Percentiles rank a stretch among this genome's conserved stretches.
Conservation (phyloP, 2,113 vertebrate species). For the Dolichallabes microphthalmus region DNA sequence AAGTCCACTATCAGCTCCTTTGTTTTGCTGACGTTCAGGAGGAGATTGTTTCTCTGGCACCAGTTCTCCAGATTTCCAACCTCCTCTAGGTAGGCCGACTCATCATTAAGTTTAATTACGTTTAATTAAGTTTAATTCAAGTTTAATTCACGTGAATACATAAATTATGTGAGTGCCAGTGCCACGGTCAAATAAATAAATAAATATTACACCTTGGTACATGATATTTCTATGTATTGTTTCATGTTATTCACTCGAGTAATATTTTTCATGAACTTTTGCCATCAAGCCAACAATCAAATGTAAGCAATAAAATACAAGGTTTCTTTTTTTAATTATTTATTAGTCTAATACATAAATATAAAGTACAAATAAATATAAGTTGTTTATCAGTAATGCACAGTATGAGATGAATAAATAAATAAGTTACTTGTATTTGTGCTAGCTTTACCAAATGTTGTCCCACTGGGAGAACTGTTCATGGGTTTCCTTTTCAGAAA, state of each 20-base stretch:
- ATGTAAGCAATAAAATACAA: background rate
- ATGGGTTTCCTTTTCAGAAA: background rate
- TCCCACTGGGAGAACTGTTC: background rate
- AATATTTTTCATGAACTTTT: background rate
- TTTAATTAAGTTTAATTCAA: no score
- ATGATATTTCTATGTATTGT: background rate
- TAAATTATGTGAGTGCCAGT: background rate
- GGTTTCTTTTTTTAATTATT: background rate
- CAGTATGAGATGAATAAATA: no score
- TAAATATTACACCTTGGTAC: background rate
- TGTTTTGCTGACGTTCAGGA: no score
- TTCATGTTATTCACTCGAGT: background rate
- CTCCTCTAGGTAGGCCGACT: no score
- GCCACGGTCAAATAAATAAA: background rate
- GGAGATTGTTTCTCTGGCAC: no score
- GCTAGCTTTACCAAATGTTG: background rate
- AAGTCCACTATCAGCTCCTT: no score
- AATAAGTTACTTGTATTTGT: no score
- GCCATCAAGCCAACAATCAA: background rate
- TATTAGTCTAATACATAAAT: background rate
- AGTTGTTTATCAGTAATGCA: no score
- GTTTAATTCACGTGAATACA: no score
- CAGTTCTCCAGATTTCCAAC: no score
- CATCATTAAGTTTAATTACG: no score
- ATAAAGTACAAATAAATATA: no score